phyloP scores from a whole-genome alignment of 1,140 invertebrate species.

The Pseudomyrmex sp. region DNA sequence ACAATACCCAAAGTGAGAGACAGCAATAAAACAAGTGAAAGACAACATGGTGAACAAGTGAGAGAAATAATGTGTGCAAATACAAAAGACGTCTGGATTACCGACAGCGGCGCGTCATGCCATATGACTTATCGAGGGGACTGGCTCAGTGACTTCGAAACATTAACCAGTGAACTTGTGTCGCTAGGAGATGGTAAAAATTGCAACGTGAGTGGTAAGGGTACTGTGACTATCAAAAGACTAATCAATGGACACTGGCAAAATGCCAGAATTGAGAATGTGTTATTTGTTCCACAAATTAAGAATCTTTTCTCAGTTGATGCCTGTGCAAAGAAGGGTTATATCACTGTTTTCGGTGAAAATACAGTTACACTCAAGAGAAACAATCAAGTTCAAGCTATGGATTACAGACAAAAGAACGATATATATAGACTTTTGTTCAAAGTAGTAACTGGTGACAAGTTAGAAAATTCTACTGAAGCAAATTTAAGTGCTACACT shows the following conservation, averaged over 20 bases:
- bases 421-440: background rate
- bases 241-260: background rate
- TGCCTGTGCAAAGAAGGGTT: background rate
- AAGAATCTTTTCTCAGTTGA: background rate
- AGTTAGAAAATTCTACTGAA: no score
- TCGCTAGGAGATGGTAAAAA: background rate
- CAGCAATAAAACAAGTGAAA: no score
- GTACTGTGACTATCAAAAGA: background rate
- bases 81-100: background rate
- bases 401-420: background rate
- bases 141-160: no score
- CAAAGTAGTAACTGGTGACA: background rate
- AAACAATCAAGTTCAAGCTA: background rate
- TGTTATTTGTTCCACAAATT: background rate
- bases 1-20: no score
- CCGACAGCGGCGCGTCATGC: background rate
- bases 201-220: background rate
- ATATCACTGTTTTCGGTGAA: background rate
- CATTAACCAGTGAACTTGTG: no score
- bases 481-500: no score
- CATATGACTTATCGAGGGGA: no score
- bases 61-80: no score
- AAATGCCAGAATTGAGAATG: background rate
- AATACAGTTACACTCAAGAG: background rate
- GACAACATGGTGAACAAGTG: rapidly evolving